A percentile compares a stretch with the other conserved stretches of the same genome.
Evolutionary conservation across 2,888 invertebrate genomes (phyloP).

Genomic region (Hypomecis punctinalis): DNA sequence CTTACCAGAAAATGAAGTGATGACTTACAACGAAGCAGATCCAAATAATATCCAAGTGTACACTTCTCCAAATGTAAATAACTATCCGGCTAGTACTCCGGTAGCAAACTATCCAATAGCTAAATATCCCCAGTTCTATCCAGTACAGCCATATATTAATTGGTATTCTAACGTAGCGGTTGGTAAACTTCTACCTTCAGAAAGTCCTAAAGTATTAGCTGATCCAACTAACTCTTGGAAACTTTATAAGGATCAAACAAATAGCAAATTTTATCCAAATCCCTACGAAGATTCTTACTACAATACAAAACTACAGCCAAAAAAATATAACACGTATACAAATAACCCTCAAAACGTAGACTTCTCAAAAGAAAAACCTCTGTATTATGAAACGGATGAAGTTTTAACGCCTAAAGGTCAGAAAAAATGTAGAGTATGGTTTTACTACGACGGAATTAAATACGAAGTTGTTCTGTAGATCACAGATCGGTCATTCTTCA

Average conservation of each 20-base stretch:
- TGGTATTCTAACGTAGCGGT: conserved; percentile 36
- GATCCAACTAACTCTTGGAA: conserved; percentile 2
- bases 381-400: conserved; percentile 59
- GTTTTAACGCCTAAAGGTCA: conserved; percentile 51
- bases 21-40: conserved; percentile 22
- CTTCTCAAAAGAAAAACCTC: conserved; percentile 40
- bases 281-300: conserved; percentile 15
- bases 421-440: conserved; percentile 67
- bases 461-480: conserved; percentile 67
- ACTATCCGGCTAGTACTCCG: conserved; percentile 17
- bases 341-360: conserved; percentile 39
- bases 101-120: conserved; percentile 15
- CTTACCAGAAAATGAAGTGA: conserved; percentile 26
- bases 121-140: conserved; percentile 15
- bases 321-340: conserved; percentile 31
- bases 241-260: conserved; percentile 13
- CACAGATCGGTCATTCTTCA: too few species aligned
- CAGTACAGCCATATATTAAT: conserved; percentile 28
- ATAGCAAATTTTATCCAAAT: conserved; percentile 11
- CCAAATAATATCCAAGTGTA: conserved; percentile 28
- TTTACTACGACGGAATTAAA: conserved; percentile 67
- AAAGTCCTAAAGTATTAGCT: not conserved
- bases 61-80: conserved; percentile 20
- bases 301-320: conserved; percentile 28
- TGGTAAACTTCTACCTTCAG: conserved; percentile 36